Conservation (phyloP, 2,797 vertebrate species). For the Darevskia mixta region DNA sequence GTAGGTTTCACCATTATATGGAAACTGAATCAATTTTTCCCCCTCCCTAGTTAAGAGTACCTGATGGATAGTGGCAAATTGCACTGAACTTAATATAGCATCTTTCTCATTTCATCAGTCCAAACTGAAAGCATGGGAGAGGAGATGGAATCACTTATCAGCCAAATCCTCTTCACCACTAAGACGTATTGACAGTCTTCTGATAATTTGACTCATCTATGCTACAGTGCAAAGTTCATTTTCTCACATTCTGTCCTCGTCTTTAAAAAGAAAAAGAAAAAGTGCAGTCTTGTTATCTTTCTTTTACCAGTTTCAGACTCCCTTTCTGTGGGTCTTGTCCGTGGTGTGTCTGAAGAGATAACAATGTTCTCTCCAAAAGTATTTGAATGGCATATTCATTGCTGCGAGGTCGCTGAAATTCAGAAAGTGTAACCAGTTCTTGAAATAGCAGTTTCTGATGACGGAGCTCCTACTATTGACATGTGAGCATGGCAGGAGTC, state of each 20-base stretch:
- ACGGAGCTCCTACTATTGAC: background rate
- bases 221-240: conserved; percentile 21
- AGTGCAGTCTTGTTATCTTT: conserved; percentile 12
- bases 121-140: background rate
- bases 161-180: background rate
- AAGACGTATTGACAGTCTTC: background rate
- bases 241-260: background rate
- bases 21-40: too few species aligned
- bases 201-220: conserved; percentile 31
- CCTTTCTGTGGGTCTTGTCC: conserved; percentile 29
- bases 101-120: conserved; percentile 23
- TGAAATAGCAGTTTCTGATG: background rate
- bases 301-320: background rate
- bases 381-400: conserved; percentile 17
- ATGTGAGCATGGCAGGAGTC: background rate
- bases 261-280: background rate
- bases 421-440: background rate
- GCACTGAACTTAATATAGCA: conserved; percentile 39
- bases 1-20: too few species aligned
- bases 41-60: too few species aligned
- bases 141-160: conserved; percentile 1
- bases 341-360: background rate
- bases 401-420: background rate
- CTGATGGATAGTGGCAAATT: conserved; percentile 22
- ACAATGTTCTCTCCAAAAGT: conserved; percentile 28